phyloP scores from a whole-genome alignment of 2,888 invertebrate species.

The Microchrysa polita region DNA sequence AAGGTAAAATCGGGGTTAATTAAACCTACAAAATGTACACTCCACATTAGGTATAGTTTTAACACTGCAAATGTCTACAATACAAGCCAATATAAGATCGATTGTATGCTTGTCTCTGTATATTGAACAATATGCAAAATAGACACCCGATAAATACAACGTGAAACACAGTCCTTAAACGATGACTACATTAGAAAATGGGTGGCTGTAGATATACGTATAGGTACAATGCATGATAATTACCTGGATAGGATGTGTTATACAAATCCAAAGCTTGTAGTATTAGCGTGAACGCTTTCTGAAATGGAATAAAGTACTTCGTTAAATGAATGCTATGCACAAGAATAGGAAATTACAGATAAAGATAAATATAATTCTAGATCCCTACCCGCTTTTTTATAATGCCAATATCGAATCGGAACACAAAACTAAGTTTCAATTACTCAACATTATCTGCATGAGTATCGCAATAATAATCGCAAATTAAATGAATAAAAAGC shows the following conservation, averaged over 20 bases:
- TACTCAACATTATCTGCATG: too few relatives aligned
- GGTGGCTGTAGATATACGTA: neutral
- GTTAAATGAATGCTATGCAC: neutral
- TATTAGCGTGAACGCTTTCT: slow-evolving; percentile 93
- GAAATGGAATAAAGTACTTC: slow-evolving; percentile 63
- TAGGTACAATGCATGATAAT: slow-evolving; percentile 58
- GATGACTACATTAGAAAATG: slow-evolving; percentile 40
- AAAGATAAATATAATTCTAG: too few relatives aligned
- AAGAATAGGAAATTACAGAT: too few relatives aligned
- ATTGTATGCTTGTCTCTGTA: slow-evolving; percentile 47
- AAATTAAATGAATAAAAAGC: slow-evolving; percentile 29
- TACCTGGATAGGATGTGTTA: slow-evolving; percentile 78
- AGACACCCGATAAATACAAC: slow-evolving; percentile 40
- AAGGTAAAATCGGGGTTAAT: slow-evolving; percentile 47
- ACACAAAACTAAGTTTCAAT: too few relatives aligned
- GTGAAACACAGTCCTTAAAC: slow-evolving; percentile 24
- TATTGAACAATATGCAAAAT: slow-evolving; percentile 53
- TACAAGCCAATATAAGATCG: slow-evolving; percentile 13
- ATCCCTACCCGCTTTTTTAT: too few relatives aligned
- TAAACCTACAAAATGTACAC: slow-evolving; percentile 46
- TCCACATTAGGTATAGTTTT: slow-evolving; percentile 3
- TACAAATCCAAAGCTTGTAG: slow-evolving; percentile 89
- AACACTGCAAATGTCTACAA: slow-evolving; percentile 17
- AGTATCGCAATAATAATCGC: neutral
- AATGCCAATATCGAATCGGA: too few relatives aligned